phyloP scores from a whole-genome alignment of 2,888 invertebrate genomes.

The Drosophila fungiperda region DNA sequence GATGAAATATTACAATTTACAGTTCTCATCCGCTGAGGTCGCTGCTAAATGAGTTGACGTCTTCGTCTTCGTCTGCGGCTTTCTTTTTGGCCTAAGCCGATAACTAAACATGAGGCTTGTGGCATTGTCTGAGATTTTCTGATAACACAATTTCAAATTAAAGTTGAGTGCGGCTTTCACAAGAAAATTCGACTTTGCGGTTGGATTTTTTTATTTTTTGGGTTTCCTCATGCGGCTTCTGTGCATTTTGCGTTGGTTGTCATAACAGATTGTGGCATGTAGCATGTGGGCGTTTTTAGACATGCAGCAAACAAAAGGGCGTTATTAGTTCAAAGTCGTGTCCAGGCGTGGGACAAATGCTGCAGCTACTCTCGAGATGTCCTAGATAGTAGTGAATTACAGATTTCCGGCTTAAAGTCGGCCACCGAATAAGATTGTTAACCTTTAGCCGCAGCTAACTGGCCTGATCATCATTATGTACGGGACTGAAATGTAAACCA shows the following conservation, averaged over 20 bases:
- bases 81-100: slow-evolving; percentile 49
- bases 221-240: slow-evolving; percentile 19
- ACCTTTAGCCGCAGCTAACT: slow-evolving; percentile 7
- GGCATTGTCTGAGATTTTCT: slow-evolving; percentile 54
- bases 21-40: slow-evolving; percentile 22
- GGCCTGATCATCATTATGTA: slow-evolving; percentile 14
- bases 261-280: not conserved
- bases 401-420: slow-evolving; percentile 39
- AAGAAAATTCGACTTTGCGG: slow-evolving; percentile 43
- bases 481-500: slow-evolving; percentile 63
- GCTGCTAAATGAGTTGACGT: slow-evolving; percentile 64
- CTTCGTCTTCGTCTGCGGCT: slow-evolving; percentile 51
- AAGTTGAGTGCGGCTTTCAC: slow-evolving; percentile 39
- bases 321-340: slow-evolving; percentile 65
- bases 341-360: slow-evolving; percentile 45
- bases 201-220: slow-evolving; percentile 8
- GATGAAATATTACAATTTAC: slow-evolving; percentile 52
- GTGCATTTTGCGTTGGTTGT: slow-evolving; percentile 32
- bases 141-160: slow-evolving; percentile 64
- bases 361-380: slow-evolving; percentile 20
- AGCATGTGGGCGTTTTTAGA: slow-evolving; percentile 36
- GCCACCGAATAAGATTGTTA: slow-evolving; percentile 4
- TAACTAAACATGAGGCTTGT: slow-evolving; percentile 37
- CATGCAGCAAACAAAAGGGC: slow-evolving; percentile 49
- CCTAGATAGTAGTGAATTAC: slow-evolving; percentile 20